These are phyloP conservation scores for Taxidea taxus DNA, from an alignment of 2,113 vertebrate genomes.

Conservation along the genomic window DNA sequence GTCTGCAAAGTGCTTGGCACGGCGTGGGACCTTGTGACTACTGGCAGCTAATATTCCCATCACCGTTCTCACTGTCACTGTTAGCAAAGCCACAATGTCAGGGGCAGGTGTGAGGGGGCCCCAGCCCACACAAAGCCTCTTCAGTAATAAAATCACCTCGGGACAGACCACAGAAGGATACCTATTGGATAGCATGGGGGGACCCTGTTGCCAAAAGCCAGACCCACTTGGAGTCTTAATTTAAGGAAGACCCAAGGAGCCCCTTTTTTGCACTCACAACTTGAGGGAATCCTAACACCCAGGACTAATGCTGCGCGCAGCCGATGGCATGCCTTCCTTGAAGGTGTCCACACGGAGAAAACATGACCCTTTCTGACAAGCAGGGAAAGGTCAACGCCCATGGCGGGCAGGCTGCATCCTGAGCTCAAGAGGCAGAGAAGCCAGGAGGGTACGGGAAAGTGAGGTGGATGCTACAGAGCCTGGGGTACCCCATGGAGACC, in stretches of 20 bases:
- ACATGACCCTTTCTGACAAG: not conserved
- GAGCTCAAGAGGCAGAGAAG: not conserved
- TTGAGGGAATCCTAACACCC: not conserved
- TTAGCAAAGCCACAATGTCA: not conserved
- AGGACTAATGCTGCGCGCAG: rapidly evolving
- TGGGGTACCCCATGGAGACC: not conserved
- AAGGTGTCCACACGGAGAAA: not conserved
- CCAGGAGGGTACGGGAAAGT: rapidly evolving
- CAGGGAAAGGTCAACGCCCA: not conserved
- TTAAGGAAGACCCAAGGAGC: not conserved
- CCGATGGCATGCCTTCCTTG: not conserved
- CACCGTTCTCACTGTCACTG: not conserved
- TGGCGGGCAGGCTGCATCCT: rapidly evolving
- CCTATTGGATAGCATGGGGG: too few species aligned
- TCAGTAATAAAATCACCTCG: not conserved
- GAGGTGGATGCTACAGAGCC: not conserved
- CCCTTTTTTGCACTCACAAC: not conserved
- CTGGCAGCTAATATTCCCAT: not conserved
- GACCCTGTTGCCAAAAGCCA: not conserved
- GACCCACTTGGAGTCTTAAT: not conserved
- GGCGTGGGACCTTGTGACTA: rapidly evolving
- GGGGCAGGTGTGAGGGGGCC: too few species aligned
- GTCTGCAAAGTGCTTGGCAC: not conserved
- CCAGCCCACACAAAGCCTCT: not conserved
- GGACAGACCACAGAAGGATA: not conserved